Base-by-base conservation (phyloP, 2,113 vertebrate species). In the Zosterops japonicus region DNA sequence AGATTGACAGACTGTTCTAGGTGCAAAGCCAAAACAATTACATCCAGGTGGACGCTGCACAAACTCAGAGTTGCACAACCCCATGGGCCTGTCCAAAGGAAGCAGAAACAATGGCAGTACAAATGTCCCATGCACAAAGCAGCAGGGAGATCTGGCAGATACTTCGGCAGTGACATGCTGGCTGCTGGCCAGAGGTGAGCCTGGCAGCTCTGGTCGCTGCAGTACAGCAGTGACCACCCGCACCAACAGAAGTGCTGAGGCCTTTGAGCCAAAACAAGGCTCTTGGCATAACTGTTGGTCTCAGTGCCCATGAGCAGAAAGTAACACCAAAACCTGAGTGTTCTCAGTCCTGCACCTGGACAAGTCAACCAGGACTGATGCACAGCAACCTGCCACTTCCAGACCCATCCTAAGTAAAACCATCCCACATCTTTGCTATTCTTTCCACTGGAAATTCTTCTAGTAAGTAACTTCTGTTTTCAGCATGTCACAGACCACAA, bases 11-110 rank as follows among this genome's bases (percentile, higher is more conserved):
- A 64, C 17, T 90, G 92, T 93, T 90, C 90, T 47, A 52, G 60
- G 53, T 83, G 25, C 64, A 81, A 77, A 90, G 89, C 81, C 82
- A 87, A 82, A 94, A 52, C 81, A 75, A 92, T 96, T 83, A 83
- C 20, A 49, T 33, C 59, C 71, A 83, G 82, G 88, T 81, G 87
- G 75, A 65, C 53, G 31, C 33, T 47, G 42, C 60, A 79, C 55
- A 80, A 88, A 50, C 36, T 63, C 9, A 11, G 67, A 82, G 74
- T n/a, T 94, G 53, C 91, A 82, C 83, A 95, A 87, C 20, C 33
- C 59, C 47, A 27, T 3, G 5, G 56, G n/a, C 56, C 56, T 47
- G 41, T 57, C 49, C 77, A 65, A 67, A 61, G 53, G 60, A 41
- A 91, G 83, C 65, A 65, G 70, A 69, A 41, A 90, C 61, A 82